A percentile compares a stretch with the other conserved stretches of the same genome.
Evolutionary conservation across 2,888 invertebrate genomes (phyloP).

Genomic region (Morpho achilles): DNA sequence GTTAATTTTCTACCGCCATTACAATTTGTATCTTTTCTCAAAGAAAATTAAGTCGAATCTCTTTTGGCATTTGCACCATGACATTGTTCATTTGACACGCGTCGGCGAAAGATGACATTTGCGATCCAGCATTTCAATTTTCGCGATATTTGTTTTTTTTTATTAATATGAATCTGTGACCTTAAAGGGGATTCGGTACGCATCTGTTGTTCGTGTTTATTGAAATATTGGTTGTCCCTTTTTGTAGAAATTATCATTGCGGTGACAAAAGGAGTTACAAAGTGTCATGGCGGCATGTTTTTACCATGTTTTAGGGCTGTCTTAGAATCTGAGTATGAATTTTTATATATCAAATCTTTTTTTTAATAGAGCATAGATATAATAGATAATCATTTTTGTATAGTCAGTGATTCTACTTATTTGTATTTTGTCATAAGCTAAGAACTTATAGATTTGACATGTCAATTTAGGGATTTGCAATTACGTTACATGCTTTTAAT

Average conservation of each 20-base stretch:
- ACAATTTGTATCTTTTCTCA: conserved; percentile 11
- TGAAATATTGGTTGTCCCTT: conserved; percentile 38
- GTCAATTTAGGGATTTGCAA: too few relatives aligned
- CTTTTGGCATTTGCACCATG: conserved; percentile 31
- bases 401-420: too few relatives aligned
- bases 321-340: too few relatives aligned
- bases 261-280: conserved; percentile 18
- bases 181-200: conserved; percentile 49
- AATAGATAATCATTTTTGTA: too few relatives aligned
- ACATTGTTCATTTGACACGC: conserved; percentile 49
- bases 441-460: too few relatives aligned
- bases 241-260: conserved; percentile 24
- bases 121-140: conserved; percentile 54
- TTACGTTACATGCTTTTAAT: too few relatives aligned
- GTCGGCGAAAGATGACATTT: conserved; percentile 41
- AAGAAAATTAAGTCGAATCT: conserved; percentile 30
- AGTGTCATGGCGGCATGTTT: neutral
- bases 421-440: too few relatives aligned
- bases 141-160: conserved; percentile 51
- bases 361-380: too few relatives aligned
- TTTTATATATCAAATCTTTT: too few relatives aligned
- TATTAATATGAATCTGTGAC: conserved; percentile 57
- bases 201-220: conserved; percentile 56
- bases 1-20: conserved; percentile 15
- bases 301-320: neutral